Conservation (phyloP, 2,888 invertebrate species). For the Microctonus aethiopoides region DNA sequence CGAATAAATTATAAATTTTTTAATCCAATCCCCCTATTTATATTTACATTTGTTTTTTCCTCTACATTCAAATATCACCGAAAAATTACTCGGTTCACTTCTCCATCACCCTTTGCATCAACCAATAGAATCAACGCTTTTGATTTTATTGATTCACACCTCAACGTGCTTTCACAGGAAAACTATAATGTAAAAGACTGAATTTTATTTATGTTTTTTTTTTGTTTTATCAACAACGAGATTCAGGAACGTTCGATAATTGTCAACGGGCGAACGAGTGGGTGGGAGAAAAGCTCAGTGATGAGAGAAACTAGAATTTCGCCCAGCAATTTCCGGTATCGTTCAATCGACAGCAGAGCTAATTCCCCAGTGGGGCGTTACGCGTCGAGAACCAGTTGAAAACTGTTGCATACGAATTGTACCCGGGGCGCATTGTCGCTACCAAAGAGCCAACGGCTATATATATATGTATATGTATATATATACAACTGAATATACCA, state of each 20-base stretch:
- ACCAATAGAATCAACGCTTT: constrained; percentile 21
- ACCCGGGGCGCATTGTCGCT: constrained; percentile 8
- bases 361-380: constrained; percentile 38
- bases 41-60: no score
- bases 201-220: background rate
- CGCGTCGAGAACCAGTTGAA: constrained; percentile 26
- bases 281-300: constrained; percentile 13
- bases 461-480: constrained; percentile 5
- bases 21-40: no score
- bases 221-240: constrained; percentile 27
- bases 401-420: constrained; percentile 35
- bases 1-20: constrained; percentile 38
- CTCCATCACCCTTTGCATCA: no score
- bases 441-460: constrained; percentile 1
- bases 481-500: background rate
- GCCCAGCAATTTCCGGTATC: constrained; percentile 42
- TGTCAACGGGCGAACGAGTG: constrained; percentile 17
- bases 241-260: constrained; percentile 33
- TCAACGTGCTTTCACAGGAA: background rate
- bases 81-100: no score
- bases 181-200: background rate
- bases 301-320: constrained; percentile 30
- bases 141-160: constrained; percentile 39
- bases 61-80: no score
- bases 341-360: constrained; percentile 38